phyloP scores from a whole-genome alignment of 2,797 vertebrate species.

The Acanthurus lineatus region DNA sequence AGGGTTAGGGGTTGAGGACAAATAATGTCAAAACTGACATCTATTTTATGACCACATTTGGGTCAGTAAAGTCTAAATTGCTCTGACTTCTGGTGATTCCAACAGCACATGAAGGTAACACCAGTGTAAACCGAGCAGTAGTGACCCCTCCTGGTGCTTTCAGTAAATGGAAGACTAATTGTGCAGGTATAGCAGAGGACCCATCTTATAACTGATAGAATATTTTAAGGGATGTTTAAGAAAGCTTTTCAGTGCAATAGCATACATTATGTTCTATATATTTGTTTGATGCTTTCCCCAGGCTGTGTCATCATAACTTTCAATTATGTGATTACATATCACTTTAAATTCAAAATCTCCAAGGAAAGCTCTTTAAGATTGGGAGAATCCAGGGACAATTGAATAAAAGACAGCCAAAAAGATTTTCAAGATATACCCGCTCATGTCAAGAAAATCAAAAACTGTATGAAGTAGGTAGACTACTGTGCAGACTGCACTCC shows the following conservation, averaged over 20 bases:
- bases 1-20: too few relatives aligned
- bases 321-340: neutral
- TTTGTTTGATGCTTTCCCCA: neutral
- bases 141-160: constrained; percentile 78
- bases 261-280: neutral
- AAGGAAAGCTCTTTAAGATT: neutral
- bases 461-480: neutral
- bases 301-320: neutral
- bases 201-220: neutral
- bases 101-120: constrained; percentile 38
- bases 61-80: neutral
- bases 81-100: neutral
- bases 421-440: neutral
- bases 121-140: constrained; percentile 55
- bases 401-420: neutral
- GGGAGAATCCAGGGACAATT: neutral
- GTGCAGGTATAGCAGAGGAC: neutral
- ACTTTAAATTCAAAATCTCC: neutral
- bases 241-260: neutral
- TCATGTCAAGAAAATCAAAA: neutral
- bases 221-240: neutral
- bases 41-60: neutral
- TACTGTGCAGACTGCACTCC: neutral
- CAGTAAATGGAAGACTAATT: neutral
- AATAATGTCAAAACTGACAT: neutral